Evolutionary conservation across 2,888 invertebrate species (phyloP).

Genomic region (Ditylenchus weischeri): DNA sequence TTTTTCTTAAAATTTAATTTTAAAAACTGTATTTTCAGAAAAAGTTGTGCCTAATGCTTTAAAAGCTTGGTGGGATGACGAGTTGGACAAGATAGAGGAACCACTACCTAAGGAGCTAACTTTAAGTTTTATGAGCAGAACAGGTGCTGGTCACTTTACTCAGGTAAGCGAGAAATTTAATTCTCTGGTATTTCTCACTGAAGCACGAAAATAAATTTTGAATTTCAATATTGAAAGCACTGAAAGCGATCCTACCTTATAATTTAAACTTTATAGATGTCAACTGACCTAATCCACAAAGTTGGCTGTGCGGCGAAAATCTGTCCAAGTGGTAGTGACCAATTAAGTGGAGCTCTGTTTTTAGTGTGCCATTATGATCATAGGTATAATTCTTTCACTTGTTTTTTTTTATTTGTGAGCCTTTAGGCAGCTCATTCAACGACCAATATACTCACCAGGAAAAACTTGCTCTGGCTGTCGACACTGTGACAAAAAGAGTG

Average conservation of each 20-base stretch:
- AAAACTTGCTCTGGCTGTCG: not conserved
- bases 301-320: conserved; percentile 2
- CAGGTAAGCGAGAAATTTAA: not conserved
- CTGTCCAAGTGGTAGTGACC: not conserved
- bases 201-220: not conserved
- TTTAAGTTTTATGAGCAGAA: not conserved
- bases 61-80: conserved; percentile 6
- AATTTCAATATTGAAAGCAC: too few relatives aligned
- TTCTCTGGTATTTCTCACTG: not conserved
- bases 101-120: not conserved
- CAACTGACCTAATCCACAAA: not conserved
- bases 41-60: not conserved
- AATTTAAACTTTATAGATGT: too few relatives aligned
- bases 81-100: not conserved
- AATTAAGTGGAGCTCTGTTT: not conserved
- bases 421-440: not conserved
- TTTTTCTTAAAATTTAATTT: too few relatives aligned
- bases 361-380: conserved; percentile 1
- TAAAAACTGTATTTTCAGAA: too few relatives aligned
- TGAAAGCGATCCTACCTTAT: too few relatives aligned
- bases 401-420: not conserved
- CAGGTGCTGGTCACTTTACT: conserved; percentile 4
- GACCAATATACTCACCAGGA: not conserved
- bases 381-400: not conserved
- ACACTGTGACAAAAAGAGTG: not conserved